A percentile compares a stretch with the other conserved stretches of the same genome.
phyloP scores from a whole-genome alignment of 2,797 vertebrate species.

The Enteromius thamalakanensis region DNA sequence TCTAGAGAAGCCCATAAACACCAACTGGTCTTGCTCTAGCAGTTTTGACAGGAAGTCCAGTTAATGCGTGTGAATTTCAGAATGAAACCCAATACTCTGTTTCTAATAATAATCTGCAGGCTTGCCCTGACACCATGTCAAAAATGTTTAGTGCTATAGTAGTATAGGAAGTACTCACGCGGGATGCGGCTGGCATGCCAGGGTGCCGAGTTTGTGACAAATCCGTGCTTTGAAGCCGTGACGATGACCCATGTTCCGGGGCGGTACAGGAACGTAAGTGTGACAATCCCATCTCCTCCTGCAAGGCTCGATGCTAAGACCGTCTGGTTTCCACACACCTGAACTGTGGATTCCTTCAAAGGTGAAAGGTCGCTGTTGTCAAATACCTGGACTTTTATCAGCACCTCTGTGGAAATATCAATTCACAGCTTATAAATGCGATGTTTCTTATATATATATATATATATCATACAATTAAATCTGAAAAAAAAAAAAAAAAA shows the following conservation, averaged over 20 bases:
- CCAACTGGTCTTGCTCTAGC: neutral
- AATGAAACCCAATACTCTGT: neutral
- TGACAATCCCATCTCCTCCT: slow-evolving; percentile 74
- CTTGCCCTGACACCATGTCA: neutral
- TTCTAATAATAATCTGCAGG: slow-evolving; percentile 4
- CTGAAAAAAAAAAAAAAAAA: neutral
- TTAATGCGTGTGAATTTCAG: neutral
- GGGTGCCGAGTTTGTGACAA: slow-evolving; percentile 83
- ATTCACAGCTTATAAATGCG: neutral
- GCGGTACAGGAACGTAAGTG: slow-evolving; percentile 79
- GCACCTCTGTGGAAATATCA: slow-evolving; percentile 74
- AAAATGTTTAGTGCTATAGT: neutral
- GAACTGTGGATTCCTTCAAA: slow-evolving; percentile 76
- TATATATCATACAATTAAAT: too few species aligned
- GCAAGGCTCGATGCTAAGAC: slow-evolving; percentile 74
- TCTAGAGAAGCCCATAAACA: slow-evolving; percentile 16
- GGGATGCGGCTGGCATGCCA: slow-evolving; percentile 85
- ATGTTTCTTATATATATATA: neutral
- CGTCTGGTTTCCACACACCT: slow-evolving; percentile 80
- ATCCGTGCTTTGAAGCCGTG: slow-evolving; percentile 78
- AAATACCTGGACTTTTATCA: slow-evolving; percentile 86
- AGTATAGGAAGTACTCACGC: slow-evolving; percentile 72
- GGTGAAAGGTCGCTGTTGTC: slow-evolving; percentile 84
- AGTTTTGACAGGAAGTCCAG: neutral
- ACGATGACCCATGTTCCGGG: slow-evolving; percentile 85